Evolutionary conservation across 2,113 vertebrate genomes (phyloP).

Genomic region (Eonycteris spelaea): DNA sequence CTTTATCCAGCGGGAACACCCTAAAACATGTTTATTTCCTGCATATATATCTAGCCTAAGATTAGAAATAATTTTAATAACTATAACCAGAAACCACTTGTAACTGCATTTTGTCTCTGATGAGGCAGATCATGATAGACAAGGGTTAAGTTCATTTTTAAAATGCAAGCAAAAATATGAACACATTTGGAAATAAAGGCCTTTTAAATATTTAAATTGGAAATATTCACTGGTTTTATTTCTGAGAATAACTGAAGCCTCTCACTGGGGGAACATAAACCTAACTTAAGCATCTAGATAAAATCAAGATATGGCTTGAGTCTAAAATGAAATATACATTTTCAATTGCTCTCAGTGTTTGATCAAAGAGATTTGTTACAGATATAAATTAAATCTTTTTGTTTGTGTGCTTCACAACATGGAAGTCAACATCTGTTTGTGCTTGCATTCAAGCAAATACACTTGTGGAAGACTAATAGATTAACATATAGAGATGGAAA

Average conservation of each 20-base stretch:
- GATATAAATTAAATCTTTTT: neutral
- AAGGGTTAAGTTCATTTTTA: neutral
- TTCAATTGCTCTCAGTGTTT: neutral
- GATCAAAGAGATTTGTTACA: neutral
- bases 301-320: neutral
- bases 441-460: neutral
- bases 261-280: neutral
- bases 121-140: neutral
- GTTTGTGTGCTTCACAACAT: neutral
- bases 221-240: conserved; percentile 36
- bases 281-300: conserved; percentile 15
- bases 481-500: neutral
- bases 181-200: neutral
- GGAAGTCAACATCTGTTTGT: neutral
- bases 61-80: neutral
- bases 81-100: conserved; percentile 26
- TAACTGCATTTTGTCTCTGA: conserved; percentile 28
- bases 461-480: neutral
- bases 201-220: conserved; percentile 45
- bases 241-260: conserved; percentile 32
- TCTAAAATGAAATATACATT: neutral
- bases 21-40: neutral
- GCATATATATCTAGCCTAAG: neutral
- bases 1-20: neutral
- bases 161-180: conserved; percentile 18